These are phyloP conservation scores for Phortica magna DNA, from an alignment of 2,888 invertebrate genomes.

Conservation along the genomic window DNA sequence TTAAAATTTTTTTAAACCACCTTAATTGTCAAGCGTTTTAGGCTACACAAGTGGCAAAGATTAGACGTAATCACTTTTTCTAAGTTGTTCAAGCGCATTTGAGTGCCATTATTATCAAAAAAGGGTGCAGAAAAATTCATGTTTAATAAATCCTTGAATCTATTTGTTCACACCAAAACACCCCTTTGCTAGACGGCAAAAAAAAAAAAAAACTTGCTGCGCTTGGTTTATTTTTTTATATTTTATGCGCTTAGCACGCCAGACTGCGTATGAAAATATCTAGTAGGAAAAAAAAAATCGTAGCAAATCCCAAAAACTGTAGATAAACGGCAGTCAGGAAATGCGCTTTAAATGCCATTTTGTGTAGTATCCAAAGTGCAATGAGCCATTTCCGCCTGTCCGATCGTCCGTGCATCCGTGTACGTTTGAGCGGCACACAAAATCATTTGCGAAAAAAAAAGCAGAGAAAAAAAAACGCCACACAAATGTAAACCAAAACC, in stretches of 20 bases:
- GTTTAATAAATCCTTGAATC: constrained; percentile 10
- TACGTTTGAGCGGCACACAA: constrained; percentile 4
- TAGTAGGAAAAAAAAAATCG: background rate
- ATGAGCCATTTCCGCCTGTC: constrained; percentile 64
- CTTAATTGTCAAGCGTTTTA: no score
- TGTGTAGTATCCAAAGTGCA: constrained; percentile 72
- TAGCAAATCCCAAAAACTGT: constrained; percentile 46
- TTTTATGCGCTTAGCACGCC: background rate
- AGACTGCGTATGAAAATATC: background rate
- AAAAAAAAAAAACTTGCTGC: background rate
- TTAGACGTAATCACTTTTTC: constrained; percentile 63
- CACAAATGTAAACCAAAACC: constrained; percentile 68
- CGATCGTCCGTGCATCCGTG: background rate
- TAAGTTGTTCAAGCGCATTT: constrained; percentile 21
- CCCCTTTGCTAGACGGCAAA: background rate
- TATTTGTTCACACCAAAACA: background rate
- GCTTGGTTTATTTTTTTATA: background rate
- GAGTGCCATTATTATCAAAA: background rate
- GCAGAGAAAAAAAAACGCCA: constrained; percentile 42
- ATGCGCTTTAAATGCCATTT: constrained; percentile 71
- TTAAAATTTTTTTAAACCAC: no score
- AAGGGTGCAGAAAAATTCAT: background rate
- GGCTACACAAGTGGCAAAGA: constrained; percentile 56
- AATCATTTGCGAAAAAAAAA: constrained; percentile 18
- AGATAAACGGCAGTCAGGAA: constrained; percentile 58